phyloP scores from a whole-genome alignment of 2,113 vertebrate genomes.

The Silurus glanis region DNA sequence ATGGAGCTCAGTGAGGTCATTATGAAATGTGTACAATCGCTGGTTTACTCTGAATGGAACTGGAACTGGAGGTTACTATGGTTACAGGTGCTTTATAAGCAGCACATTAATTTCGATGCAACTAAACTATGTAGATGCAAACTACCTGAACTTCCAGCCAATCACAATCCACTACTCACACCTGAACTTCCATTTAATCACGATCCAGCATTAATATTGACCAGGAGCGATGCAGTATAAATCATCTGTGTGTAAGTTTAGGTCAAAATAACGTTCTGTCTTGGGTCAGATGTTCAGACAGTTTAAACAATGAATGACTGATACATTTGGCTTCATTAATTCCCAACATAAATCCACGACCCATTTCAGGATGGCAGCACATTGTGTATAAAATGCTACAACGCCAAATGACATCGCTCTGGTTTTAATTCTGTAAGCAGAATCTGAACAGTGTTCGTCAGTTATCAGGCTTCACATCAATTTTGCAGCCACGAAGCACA shows the following conservation, averaged over 20 bases:
- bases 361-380: background rate
- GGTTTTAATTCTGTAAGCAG: background rate
- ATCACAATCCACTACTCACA: too few species aligned
- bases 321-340: background rate
- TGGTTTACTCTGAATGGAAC: too few species aligned
- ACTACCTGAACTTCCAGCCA: too few species aligned
- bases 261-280: background rate
- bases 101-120: too few species aligned
- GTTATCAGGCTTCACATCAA: background rate
- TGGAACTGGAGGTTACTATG: too few species aligned
- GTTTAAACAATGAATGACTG: background rate
- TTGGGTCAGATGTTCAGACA: background rate
- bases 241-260: background rate
- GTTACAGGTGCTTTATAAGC: too few species aligned
- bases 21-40: too few species aligned
- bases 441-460: background rate
- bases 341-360: background rate
- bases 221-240: background rate
- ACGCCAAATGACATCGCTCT: background rate
- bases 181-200: too few species aligned
- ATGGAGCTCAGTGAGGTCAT: too few species aligned
- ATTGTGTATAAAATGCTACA: background rate
- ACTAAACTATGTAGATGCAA: too few species aligned
- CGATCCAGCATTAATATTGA: too few species aligned
- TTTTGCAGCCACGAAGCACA: background rate